Evolutionary conservation across 30 jellyfish, hydroid and myxozoan species (phyloP), one percentile per base, ranked within the genome.

Genomic region (Hydractinia echinata): DNA sequence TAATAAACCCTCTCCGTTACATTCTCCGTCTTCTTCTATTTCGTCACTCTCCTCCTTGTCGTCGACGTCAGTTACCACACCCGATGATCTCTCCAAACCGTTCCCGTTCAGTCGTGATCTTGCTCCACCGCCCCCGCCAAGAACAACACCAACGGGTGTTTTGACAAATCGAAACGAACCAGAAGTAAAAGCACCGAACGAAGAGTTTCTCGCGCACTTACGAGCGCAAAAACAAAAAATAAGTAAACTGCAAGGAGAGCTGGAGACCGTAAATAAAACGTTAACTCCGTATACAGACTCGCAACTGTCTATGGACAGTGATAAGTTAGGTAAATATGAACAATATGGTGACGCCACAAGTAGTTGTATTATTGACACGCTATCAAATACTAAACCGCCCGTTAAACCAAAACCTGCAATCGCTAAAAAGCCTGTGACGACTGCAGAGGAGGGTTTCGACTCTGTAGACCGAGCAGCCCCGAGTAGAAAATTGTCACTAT

Each of bases 1-100:
- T 18, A 13, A 71, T 60, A 39, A 71, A n/a, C 44, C 44, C 44
- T n/a, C 81, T 71, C 44, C 55, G 30, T n/a, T 72, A 20, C 94
- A 72, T 50, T 83, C 98, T 55, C 96, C 96, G 4, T 83, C 96
- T 4, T 87, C 98, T 6, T 87, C 98, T 16, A 61, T 87, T 15
- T 92, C 96, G 10, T 92, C 98, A 8, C 83, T 91, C 6, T 91
- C 98, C 15, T 87, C 96, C 4, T 18, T 91, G 30, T 77, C 95
- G 8, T 82, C 97, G 10, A 52, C 84, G 7, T 30, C 64, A 16
- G 48, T 69, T 20, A 30, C 44, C 44, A 52, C 85, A 53, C 78
- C 73, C 3, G 83, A 82, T 5, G 89, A 82, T 5, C 51, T 72
- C n/a, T 49, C 86, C 4, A 68, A 82, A 68, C 60, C 83, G 62